A percentile compares a stretch with the other conserved stretches of the same genome.
phyloP scores from a whole-genome alignment of 2,113 vertebrate species.

The Bujurquina vittata region DNA sequence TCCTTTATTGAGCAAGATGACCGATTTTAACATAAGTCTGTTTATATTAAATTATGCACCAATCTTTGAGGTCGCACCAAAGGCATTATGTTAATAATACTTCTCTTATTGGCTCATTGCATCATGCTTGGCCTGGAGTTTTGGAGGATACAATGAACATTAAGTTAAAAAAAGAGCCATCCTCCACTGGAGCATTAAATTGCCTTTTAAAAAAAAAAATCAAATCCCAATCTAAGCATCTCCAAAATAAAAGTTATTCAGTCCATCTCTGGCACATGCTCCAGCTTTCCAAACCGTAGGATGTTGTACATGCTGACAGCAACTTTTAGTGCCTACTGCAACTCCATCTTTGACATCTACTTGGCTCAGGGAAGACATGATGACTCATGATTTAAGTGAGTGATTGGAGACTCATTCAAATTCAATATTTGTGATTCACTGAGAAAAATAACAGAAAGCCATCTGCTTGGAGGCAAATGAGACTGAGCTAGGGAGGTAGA shows the following conservation, averaged over 20 bases:
- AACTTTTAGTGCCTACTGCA: constrained; percentile 15
- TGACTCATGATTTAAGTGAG: constrained; percentile 52
- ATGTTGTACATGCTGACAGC: not conserved
- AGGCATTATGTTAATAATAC: constrained; percentile 59
- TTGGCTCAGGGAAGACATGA: constrained; percentile 23
- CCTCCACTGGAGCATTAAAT: constrained; percentile 70
- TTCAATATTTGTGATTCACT: constrained; percentile 52
- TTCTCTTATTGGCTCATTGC: constrained; percentile 51
- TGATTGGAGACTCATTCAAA: constrained; percentile 48
- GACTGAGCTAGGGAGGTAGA: not conserved
- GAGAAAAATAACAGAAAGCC: constrained; percentile 34
- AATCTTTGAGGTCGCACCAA: constrained; percentile 25
- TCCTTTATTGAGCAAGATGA: constrained; percentile 16
- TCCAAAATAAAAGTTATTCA: constrained; percentile 46
- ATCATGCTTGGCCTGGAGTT: constrained; percentile 63
- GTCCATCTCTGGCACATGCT: constrained; percentile 21
- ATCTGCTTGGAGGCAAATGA: constrained; percentile 34
- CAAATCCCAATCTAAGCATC: constrained; percentile 16
- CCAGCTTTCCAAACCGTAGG: constrained; percentile 20
- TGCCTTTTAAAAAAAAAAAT: constrained; percentile 29
- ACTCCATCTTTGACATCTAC: constrained; percentile 46
- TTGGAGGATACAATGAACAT: constrained; percentile 63
- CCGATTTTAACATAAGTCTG: constrained; percentile 28
- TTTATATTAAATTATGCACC: constrained; percentile 15
- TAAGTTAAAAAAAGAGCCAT: constrained; percentile 44